Evolutionary conservation across 2,113 vertebrate species (phyloP).

Genomic region (Coracopsis vasa): DNA sequence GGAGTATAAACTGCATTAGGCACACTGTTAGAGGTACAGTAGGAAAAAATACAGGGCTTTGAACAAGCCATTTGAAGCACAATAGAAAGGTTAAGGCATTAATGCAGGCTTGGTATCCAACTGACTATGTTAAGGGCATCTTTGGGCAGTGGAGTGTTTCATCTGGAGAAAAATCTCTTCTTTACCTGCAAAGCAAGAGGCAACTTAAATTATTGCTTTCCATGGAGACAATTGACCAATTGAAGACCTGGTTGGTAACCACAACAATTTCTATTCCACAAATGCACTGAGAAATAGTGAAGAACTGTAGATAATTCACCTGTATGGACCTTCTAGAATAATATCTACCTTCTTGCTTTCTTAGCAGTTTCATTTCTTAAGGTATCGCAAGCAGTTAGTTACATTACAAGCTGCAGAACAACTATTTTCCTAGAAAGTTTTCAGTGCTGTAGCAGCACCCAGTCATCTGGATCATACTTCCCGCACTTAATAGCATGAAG

Average conservation of each 20-base stretch:
- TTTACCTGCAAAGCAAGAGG: conserved; percentile 75
- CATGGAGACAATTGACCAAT: background rate
- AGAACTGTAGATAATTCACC: background rate
- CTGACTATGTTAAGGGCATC: conserved; percentile 13
- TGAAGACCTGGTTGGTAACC: background rate
- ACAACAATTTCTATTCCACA: background rate
- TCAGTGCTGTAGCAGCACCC: background rate
- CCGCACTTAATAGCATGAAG: background rate
- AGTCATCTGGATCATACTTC: background rate
- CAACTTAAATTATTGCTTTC: conserved; percentile 44
- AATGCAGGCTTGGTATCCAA: conserved; percentile 47
- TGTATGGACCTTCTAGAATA: background rate
- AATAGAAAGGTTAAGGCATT: conserved; percentile 60
- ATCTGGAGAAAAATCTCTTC: conserved; percentile 54
- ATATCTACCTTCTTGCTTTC: background rate
- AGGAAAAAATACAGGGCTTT: conserved; percentile 9
- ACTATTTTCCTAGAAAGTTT: background rate
- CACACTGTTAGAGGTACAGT: background rate
- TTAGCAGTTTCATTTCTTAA: background rate
- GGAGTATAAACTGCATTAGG: background rate
- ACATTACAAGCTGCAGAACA: background rate
- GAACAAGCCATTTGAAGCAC: conserved; percentile 2
- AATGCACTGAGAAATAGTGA: background rate
- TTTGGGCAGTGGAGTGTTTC: conserved; percentile 45
- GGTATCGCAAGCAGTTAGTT: background rate